Conservation (phyloP, 2,113 vertebrate species). For the Hystrix brachyura region DNA sequence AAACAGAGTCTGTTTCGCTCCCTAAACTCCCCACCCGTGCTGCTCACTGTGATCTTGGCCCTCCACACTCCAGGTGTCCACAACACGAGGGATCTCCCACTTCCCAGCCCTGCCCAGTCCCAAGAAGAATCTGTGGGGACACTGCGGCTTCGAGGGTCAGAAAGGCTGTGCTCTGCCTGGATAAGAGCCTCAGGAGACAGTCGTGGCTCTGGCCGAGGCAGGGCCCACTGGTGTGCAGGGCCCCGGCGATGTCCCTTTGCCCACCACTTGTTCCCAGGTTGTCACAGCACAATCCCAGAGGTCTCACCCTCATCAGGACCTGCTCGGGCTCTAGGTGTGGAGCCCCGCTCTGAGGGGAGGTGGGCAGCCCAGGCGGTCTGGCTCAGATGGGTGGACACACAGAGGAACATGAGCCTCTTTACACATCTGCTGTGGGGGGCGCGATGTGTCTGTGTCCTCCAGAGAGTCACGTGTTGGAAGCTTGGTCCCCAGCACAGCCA, state of each 20-base stretch:
- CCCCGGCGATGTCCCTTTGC: background rate
- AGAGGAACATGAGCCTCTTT: background rate
- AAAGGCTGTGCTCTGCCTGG: background rate
- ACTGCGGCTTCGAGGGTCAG: background rate
- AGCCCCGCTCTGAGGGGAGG: background rate
- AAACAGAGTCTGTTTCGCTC: background rate
- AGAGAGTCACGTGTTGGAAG: no score
- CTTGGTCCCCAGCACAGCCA: no score
- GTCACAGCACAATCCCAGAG: background rate
- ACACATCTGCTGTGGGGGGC: background rate
- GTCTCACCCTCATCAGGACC: background rate
- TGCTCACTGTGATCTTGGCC: background rate
- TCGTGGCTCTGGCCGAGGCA: no score
- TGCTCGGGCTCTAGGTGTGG: background rate
- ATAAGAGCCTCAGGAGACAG: no score
- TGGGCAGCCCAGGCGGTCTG: background rate
- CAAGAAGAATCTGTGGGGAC: background rate
- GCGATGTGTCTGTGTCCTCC: no score
- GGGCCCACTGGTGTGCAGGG: background rate
- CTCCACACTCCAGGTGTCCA: no score
- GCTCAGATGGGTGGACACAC: background rate
- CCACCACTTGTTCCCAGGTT: background rate
- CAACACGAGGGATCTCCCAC: background rate
- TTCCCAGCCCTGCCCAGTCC: background rate
- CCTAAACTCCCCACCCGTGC: background rate